These are phyloP conservation scores for Apodemus sylvaticus DNA, from an alignment of 2,113 vertebrate species.

Conservation along the genomic window DNA sequence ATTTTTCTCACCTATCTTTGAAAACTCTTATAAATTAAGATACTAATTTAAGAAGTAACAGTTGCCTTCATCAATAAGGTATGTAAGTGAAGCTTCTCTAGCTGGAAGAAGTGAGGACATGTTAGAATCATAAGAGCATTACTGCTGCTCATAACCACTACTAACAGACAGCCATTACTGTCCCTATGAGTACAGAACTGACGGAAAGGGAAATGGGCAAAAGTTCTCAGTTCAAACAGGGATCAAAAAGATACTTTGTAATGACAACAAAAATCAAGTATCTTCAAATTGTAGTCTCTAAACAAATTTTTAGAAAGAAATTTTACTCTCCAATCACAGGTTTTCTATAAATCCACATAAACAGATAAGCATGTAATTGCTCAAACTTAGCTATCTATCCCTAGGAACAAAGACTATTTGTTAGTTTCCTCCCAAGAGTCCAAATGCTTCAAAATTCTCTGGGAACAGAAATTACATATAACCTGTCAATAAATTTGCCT, in stretches of 20 bases:
- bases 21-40: constrained; percentile 59
- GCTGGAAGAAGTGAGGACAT: neutral
- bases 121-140: constrained; percentile 17
- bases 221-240: constrained; percentile 58
- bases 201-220: constrained; percentile 32
- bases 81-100: constrained; percentile 32
- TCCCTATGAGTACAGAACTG: neutral
- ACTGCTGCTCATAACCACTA: neutral
- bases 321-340: constrained; percentile 51
- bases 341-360: constrained; percentile 72
- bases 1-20: constrained; percentile 30
- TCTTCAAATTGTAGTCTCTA: constrained; percentile 57
- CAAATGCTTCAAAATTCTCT: constrained; percentile 66
- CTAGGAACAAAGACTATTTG: constrained; percentile 71
- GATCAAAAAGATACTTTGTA: constrained; percentile 52
- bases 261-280: constrained; percentile 54
- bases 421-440: constrained; percentile 38
- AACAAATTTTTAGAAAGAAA: constrained; percentile 56
- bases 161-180: neutral
- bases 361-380: constrained; percentile 64
- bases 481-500: constrained; percentile 61
- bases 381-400: constrained; percentile 57
- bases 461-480: constrained; percentile 63
- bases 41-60: constrained; percentile 47
- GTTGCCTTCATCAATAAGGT: constrained; percentile 15